Evolutionary conservation across 2,888 invertebrate genomes (phyloP), one percentile per base, ranked within the genome.

Genomic region (Sphinx pinastri): DNA sequence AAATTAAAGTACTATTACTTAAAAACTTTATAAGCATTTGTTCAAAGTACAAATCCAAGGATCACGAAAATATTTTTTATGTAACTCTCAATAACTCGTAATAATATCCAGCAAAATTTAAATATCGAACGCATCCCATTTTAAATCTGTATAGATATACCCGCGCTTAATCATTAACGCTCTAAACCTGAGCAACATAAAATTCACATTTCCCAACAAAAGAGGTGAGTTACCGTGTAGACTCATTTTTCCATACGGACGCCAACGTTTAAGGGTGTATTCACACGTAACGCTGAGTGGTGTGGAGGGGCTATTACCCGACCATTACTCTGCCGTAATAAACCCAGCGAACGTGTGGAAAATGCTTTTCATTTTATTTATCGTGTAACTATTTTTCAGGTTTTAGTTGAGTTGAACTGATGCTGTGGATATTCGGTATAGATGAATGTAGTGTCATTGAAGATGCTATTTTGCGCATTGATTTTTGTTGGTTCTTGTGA

Each of bases 281-380:
- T 86, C 86, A 86, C 77, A 84, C 84, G 81, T 84, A 77, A 79
- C 81, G 81, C 84, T 80, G 73, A 83, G 82, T 77, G 77, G 74
- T 71, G 75, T 73, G 76, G 76, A 84, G 83, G 78, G 80, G 83
- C 83, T 82, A 85, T 86, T 86, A 86, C 75, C 69, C 76, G 38
- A 71, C 81, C 78, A 83, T 84, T 85, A 85, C 72, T 75, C 72
- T 74, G 14, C 14, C 74, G 79, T 83, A 81, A 79, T 80, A 76
- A 79, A 76, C 70, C 69, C 25, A 55, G 71, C 70, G 75, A 76
- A 77, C 80, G 75, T 79, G 77, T 79, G 79, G 83, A 85, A 84
- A 76, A 38, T 63, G 38, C 52, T 47, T 59, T 55, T 67, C 67
- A 67, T 47, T 47, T 47, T 60, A 16, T 47, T 55, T 59, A 54